Evolutionary conservation across 2,888 invertebrate genomes (phyloP).

Genomic region (Stegophylla sp.): DNA sequence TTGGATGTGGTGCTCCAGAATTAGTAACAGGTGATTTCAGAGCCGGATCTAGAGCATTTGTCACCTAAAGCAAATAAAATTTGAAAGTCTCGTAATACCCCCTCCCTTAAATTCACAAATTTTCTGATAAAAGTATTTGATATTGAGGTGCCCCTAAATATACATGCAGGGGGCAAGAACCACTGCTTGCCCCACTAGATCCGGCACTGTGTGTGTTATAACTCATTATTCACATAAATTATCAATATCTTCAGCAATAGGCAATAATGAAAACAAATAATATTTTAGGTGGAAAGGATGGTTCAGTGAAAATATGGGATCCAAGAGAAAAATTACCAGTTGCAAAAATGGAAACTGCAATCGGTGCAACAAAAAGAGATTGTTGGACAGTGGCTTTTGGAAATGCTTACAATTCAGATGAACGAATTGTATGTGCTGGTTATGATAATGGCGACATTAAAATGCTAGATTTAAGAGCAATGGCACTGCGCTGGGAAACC

Average conservation of each 20-base stretch:
- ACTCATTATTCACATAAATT: slow-evolving; percentile 19
- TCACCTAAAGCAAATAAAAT: too few relatives aligned
- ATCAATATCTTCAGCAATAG: not conserved
- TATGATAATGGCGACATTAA: slow-evolving; percentile 97
- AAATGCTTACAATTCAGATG: slow-evolving; percentile 84
- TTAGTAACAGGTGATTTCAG: slow-evolving; percentile 84
- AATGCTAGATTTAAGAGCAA: slow-evolving; percentile 85
- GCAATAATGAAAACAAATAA: not conserved
- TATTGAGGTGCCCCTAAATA: too few relatives aligned
- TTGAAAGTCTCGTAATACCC: too few relatives aligned
- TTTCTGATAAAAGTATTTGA: too few relatives aligned
- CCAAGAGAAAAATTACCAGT: slow-evolving; percentile 90
- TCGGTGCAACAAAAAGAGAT: slow-evolving; percentile 77
- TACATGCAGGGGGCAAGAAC: too few relatives aligned
- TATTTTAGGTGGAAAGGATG: slow-evolving; percentile 65
- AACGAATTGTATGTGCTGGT: slow-evolving; percentile 86
- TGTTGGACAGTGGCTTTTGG: slow-evolving; percentile 94
- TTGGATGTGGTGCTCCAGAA: slow-evolving; percentile 92
- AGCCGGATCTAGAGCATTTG: too few relatives aligned
- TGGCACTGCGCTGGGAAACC: slow-evolving; percentile 87
- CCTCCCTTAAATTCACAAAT: too few relatives aligned
- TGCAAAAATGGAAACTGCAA: slow-evolving; percentile 82
- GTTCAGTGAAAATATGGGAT: slow-evolving; percentile 93
- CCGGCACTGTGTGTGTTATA: too few relatives aligned
- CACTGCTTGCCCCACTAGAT: too few relatives aligned